A percentile compares a stretch with the other conserved stretches of the same genome.
These are phyloP conservation scores for Oryzias dopingdopingensis DNA, from an alignment of 2,797 vertebrate genomes.

Conservation along the genomic window DNA sequence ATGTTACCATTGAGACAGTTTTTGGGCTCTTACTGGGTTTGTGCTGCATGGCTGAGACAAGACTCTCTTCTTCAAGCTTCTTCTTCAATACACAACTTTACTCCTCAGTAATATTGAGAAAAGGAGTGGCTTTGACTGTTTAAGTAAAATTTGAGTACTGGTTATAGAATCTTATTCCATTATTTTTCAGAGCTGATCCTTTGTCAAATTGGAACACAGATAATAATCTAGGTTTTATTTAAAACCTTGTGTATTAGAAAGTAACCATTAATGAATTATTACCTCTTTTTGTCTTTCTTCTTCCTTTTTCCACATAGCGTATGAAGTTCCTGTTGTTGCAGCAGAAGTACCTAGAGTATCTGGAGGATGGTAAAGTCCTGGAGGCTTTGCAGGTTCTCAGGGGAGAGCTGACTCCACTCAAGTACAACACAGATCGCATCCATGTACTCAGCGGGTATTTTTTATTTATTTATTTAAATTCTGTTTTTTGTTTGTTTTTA, in stretches of 20 bases:
- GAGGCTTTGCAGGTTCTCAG: constrained; percentile 97
- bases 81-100: constrained; percentile 9
- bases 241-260: not conserved
- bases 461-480: constrained; percentile 4
- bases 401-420: constrained; percentile 95
- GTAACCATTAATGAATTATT: not conserved
- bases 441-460: constrained; percentile 96
- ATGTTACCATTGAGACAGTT: constrained; percentile 13
- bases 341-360: constrained; percentile 99
- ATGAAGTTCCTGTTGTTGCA: constrained; percentile 99
- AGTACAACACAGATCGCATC: constrained; percentile 98
- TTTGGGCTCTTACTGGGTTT: constrained; percentile 17
- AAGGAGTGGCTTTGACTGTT: too few species aligned
- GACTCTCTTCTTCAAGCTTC: constrained; percentile 1
- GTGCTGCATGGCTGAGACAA: constrained; percentile 45
- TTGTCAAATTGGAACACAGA: too few species aligned
- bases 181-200: too few species aligned
- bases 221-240: too few species aligned
- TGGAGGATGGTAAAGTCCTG: constrained; percentile 98
- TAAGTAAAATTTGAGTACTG: too few species aligned
- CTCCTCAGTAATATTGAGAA: not conserved
- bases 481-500: not conserved
- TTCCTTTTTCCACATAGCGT: constrained; percentile 74
- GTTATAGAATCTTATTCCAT: too few species aligned
- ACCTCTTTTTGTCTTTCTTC: not conserved